Base-by-base conservation (phyloP, 2,888 invertebrate genomes). In the Andrena fulva region DNA sequence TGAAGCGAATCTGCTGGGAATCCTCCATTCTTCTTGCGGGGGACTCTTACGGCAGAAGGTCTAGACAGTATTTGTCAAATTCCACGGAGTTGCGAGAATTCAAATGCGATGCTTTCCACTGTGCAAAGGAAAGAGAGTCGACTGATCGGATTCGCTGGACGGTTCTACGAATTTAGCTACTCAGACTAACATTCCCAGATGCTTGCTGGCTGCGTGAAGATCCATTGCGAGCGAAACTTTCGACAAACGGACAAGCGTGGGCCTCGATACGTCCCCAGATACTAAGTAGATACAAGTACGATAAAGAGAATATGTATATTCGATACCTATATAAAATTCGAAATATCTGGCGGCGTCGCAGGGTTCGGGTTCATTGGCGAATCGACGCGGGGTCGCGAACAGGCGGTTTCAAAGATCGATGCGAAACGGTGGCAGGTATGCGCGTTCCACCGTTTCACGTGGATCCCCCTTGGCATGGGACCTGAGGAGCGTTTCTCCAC, bases 401-500 rank as follows among this genome's bases (percentile, higher is more conserved):
- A 42, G 12, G 12, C 42, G 24, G 63, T 8, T 12, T 63, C 20
- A 24, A 27, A 33, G 69, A 66, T 59, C 64, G 56, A 59, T 59
- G 69, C 59, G 50, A 24, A 59, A 8, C 52, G 60, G 64, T 27
- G 54, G 54, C 31, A 60, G 54, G 76, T 60, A 70, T 54, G 63
- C 52, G 50, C 71, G 67, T 66, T 35, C 33, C 48, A 48, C 48
- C 29, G 68, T 84, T 76, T 79, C 76, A 77, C 84, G 73, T 27
- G 54, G 76, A 80, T 78, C 63, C 35, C 63, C 74, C 60, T 70
- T 74, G 84, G 68, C 80, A 71, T 62, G 67, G 77, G 72, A 81
- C 75, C 59, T 10, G 50, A 31, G 48, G 29, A 73, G 50, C 86
- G 85, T 85, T 80, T 85, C 83, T 81, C 77, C 68, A 78, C 85